These are phyloP conservation scores for Hybos culiciformis DNA, from an alignment of 2,888 invertebrate genomes.

Conservation along the genomic window DNA sequence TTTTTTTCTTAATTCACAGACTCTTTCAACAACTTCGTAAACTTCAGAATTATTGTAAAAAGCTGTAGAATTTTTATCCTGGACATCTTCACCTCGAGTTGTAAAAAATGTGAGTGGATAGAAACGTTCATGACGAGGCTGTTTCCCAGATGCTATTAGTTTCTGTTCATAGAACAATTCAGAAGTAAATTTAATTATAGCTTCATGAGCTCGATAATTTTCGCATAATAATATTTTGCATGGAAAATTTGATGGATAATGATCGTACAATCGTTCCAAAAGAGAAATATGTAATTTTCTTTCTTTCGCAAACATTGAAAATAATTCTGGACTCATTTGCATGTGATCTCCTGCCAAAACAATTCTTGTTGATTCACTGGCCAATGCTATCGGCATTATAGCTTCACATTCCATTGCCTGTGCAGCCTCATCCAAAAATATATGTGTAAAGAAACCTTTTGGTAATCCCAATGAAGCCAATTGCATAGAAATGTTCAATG, in stretches of 20 bases:
- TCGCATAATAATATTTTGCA: conserved; percentile 69
- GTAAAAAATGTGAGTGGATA: conserved; percentile 70
- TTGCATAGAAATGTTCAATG: conserved; percentile 63
- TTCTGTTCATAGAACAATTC: conserved; percentile 69
- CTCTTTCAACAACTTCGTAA: conserved; percentile 63
- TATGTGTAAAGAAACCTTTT: conserved; percentile 57
- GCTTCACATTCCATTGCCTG: conserved; percentile 79
- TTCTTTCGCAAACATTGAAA: conserved; percentile 57
- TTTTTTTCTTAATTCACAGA: conserved; percentile 51
- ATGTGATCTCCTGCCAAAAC: conserved; percentile 77
- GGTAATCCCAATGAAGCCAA: conserved; percentile 53
- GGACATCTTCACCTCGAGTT: conserved; percentile 64
- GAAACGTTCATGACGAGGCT: conserved; percentile 52
- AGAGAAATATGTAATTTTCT: conserved; percentile 57
- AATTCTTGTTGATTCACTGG: conserved; percentile 55
- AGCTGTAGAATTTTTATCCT: conserved; percentile 63
- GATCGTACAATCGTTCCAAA: conserved; percentile 62
- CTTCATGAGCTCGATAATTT: conserved; percentile 70
- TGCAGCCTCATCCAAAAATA: conserved; percentile 74
- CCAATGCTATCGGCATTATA: conserved; percentile 62
- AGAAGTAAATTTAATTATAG: conserved; percentile 68
- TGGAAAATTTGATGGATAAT: conserved; percentile 57
- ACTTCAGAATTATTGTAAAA: conserved; percentile 74
- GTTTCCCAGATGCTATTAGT: conserved; percentile 57
- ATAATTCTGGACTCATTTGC: conserved; percentile 71